These are phyloP conservation scores for Stramonita haemastoma DNA, from an alignment of 2,888 invertebrate genomes.

Conservation along the genomic window DNA sequence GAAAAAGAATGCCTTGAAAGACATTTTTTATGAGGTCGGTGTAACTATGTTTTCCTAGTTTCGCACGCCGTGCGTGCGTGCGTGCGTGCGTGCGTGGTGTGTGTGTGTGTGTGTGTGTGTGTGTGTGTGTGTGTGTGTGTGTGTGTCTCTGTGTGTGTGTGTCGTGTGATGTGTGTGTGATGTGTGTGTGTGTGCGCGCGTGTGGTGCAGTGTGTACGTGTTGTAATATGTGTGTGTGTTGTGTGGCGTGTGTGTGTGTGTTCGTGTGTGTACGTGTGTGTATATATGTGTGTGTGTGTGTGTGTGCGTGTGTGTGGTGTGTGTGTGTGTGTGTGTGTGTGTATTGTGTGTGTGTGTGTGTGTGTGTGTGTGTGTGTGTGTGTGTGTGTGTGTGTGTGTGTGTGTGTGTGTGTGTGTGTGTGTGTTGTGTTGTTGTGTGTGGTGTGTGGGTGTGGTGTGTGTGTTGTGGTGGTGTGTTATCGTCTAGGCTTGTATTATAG, in stretches of 20 bases:
- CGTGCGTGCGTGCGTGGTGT: neutral
- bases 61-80: neutral
- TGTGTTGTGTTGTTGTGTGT: neutral
- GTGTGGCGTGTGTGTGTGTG: neutral
- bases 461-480: too few relatives aligned
- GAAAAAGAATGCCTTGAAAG: too few relatives aligned
- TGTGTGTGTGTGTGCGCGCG: neutral
- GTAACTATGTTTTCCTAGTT: too few relatives aligned
- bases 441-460: too few relatives aligned
- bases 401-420: neutral
- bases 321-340: constrained; percentile 7
- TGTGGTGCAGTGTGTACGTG: too few relatives aligned
- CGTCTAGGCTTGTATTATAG: too few relatives aligned
- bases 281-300: neutral
- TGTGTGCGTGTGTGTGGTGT: neutral
- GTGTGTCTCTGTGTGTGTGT: neutral
- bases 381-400: neutral
- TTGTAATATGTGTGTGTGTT: too few relatives aligned
- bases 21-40: too few relatives aligned
- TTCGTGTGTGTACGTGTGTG: neutral
- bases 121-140: neutral
- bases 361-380: neutral
- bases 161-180: neutral
- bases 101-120: neutral
- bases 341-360: neutral